Percentiles rank a stretch among this genome's conserved stretches.
phyloP scores from a whole-genome alignment of 1,140 invertebrate species.

The Rhopalosiphum padi region DNA sequence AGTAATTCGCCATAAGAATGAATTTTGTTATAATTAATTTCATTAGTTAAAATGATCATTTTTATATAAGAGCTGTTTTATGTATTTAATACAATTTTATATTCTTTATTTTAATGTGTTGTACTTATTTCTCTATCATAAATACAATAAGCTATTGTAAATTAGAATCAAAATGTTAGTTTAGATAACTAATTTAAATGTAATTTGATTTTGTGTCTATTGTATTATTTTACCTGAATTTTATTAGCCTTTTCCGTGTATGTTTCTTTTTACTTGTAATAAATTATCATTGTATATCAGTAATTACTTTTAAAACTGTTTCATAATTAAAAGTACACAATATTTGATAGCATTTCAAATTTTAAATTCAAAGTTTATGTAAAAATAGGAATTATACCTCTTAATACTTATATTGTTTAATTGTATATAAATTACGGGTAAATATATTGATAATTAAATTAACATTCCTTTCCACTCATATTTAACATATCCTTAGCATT shows the following conservation, averaged over 20 bases:
- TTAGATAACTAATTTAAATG: too few relatives aligned
- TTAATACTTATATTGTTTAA: neutral
- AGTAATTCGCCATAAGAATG: neutral
- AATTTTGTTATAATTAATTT: neutral
- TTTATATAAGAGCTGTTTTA: neutral
- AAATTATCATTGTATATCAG: neutral
- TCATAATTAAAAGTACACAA: neutral
- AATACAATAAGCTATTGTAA: neutral
- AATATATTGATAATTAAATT: neutral
- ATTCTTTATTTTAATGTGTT: neutral
- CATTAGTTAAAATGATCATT: neutral
- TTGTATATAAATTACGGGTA: neutral
- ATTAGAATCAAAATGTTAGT: neutral
- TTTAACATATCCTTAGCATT: neutral
- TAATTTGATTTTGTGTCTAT: too few relatives aligned
- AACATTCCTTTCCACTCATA: neutral
- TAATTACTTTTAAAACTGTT: neutral
- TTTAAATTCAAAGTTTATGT: neutral
- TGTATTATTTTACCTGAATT: neutral
- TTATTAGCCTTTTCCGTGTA: neutral
- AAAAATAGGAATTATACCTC: neutral
- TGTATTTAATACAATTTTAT: neutral
- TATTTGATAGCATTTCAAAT: neutral
- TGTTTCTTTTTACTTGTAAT: neutral
- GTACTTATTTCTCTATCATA: neutral